Evolutionary conservation across 1,140 invertebrate genomes (phyloP).

Genomic region (Heterodera carotae): DNA sequence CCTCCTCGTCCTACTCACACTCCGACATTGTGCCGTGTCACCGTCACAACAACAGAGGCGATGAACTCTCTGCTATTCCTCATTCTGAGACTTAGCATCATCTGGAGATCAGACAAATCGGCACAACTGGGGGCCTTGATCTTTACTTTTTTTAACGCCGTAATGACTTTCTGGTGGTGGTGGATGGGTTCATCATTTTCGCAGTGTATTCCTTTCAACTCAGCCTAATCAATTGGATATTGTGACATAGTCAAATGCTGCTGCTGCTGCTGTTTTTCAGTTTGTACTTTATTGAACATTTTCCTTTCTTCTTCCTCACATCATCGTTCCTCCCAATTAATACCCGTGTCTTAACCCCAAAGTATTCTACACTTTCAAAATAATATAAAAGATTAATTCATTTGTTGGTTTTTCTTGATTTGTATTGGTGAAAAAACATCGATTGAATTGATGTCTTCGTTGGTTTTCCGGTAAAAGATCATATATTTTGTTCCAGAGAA

Average conservation of each 20-base stretch:
- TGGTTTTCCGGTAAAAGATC: no score
- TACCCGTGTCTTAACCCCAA: not conserved
- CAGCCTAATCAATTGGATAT: not conserved
- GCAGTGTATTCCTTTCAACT: not conserved
- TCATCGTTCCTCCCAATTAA: not conserved
- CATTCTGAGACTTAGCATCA: not conserved
- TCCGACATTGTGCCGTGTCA: conserved; percentile 7
- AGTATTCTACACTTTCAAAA: no score
- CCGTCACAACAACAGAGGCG: not conserved
- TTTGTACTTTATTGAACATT: not conserved
- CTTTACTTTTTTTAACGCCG: not conserved
- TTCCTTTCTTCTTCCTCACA: no score
- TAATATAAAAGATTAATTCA: no score
- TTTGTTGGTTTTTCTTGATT: not conserved
- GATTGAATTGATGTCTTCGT: not conserved
- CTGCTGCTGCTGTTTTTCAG: not conserved
- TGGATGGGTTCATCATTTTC: no score
- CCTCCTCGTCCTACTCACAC: conserved; percentile 14
- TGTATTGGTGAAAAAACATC: not conserved
- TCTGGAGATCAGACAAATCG: not conserved
- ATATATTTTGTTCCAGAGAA: no score
- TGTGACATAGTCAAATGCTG: not conserved
- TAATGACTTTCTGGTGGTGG: not conserved
- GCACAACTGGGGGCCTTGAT: not conserved
- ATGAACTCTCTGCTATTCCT: not conserved